These are phyloP conservation scores for Caerostris darwini DNA, from an alignment of 1,140 invertebrate genomes.

Conservation along the genomic window DNA sequence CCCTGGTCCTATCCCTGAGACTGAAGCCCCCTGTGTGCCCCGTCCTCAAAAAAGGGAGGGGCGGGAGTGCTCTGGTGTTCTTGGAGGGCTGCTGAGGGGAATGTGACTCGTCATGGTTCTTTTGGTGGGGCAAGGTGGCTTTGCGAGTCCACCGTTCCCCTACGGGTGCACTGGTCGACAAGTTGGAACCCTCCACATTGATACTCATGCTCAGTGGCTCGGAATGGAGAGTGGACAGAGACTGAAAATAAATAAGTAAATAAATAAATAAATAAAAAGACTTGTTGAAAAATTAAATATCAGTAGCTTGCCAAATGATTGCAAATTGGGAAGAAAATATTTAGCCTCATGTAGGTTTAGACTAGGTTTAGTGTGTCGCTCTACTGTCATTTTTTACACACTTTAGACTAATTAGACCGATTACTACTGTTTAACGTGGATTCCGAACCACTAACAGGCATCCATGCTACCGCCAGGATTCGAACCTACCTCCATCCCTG, in stretches of 20 bases:
- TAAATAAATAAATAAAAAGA: background rate
- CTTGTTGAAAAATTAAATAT: background rate
- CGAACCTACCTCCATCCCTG: too few species aligned
- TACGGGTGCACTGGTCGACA: background rate
- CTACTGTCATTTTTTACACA: too few species aligned
- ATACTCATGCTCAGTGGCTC: constrained; percentile 25
- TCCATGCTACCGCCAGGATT: too few species aligned
- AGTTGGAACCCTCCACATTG: background rate
- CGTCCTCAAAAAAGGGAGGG: constrained; percentile 46
- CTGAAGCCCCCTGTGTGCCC: constrained; percentile 70
- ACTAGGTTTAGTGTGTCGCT: too few species aligned
- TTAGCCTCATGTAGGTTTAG: too few species aligned
- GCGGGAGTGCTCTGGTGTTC: constrained; percentile 51
- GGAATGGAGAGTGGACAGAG: constrained; percentile 57
- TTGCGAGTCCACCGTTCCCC: constrained; percentile 29
- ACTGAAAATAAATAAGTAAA: too few species aligned
- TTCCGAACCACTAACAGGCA: too few species aligned
- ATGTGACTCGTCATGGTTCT: background rate
- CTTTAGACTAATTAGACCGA: too few species aligned
- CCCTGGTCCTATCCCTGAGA: constrained; percentile 54
- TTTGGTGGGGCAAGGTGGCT: background rate
- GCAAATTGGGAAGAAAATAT: too few species aligned
- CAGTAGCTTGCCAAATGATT: too few species aligned
- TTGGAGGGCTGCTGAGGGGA: background rate
- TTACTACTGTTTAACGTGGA: too few species aligned